Conservation (phyloP, 2,113 vertebrate species). For the Girardinichthys multiradiatus region DNA sequence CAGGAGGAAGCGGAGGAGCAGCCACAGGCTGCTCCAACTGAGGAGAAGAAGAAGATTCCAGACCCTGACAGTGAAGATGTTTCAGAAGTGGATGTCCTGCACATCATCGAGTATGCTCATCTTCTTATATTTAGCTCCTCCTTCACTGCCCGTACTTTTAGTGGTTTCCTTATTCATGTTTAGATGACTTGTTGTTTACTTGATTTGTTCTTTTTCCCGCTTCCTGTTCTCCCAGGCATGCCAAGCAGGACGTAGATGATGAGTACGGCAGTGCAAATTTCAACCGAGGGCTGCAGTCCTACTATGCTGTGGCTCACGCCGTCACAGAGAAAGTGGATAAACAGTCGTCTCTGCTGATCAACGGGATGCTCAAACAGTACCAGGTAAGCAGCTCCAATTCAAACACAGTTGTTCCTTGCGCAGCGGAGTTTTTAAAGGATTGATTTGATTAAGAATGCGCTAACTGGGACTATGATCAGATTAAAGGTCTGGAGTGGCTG, state of each 20-base stretch:
- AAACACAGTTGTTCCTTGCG: too few relatives aligned
- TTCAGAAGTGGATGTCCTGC: constrained; percentile 87
- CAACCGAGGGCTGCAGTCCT: constrained; percentile 90
- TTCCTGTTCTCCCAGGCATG: constrained; percentile 78
- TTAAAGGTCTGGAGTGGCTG: constrained; percentile 96
- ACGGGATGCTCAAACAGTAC: constrained; percentile 95
- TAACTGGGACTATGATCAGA: constrained; percentile 69
- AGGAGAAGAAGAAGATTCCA: constrained; percentile 94
- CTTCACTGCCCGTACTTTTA: too few relatives aligned
- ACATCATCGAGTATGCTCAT: constrained; percentile 91
- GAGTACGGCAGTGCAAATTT: constrained; percentile 88
- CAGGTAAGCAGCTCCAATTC: constrained; percentile 80
- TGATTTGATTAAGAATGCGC: neutral
- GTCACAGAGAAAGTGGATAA: constrained; percentile 94
- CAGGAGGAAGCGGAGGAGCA: constrained; percentile 90
- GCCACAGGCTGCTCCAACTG: constrained; percentile 69
- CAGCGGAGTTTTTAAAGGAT: neutral
- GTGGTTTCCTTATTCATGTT: fast-evolving
- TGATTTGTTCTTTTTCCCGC: neutral
- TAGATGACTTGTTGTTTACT: neutral
- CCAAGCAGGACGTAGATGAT: constrained; percentile 95
- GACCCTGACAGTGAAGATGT: constrained; percentile 93
- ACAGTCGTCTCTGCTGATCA: constrained; percentile 92
- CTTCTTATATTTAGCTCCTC: neutral
- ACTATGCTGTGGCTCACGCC: constrained; percentile 94